Evolutionary conservation across 2,888 invertebrate genomes (phyloP).

Genomic region (Eustalomyia histrio): DNA sequence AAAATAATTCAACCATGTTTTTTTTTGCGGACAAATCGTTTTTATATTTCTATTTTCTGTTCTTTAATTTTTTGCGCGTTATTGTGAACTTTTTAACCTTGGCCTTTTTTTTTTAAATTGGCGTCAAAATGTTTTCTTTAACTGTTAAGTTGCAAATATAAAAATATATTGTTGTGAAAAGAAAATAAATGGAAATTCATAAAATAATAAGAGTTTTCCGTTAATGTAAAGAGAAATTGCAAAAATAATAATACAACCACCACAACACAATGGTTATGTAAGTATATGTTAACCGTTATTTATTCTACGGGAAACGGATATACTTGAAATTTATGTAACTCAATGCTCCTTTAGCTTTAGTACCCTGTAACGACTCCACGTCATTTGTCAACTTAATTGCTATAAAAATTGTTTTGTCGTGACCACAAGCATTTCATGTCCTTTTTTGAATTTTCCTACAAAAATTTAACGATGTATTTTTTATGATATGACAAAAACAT

Average conservation of each 20-base stretch:
- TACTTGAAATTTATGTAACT: neutral
- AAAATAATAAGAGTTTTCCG: slow-evolving; percentile 29
- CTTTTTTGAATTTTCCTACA: slow-evolving; percentile 21
- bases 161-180: slow-evolving; percentile 16
- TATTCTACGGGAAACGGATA: slow-evolving; percentile 42
- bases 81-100: slow-evolving; percentile 49
- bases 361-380: slow-evolving; percentile 30
- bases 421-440: slow-evolving; percentile 43
- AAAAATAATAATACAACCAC: neutral
- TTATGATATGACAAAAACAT: slow-evolving; percentile 34
- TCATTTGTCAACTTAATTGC: slow-evolving; percentile 52
- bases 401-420: slow-evolving; percentile 48
- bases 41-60: slow-evolving; percentile 16
- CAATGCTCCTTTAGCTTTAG: slow-evolving; percentile 4
- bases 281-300: slow-evolving; percentile 18
- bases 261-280: neutral
- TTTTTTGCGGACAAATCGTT: slow-evolving; percentile 15
- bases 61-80: slow-evolving; percentile 16
- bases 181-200: slow-evolving; percentile 30
- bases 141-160: slow-evolving; percentile 14
- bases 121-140: slow-evolving; percentile 44
- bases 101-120: slow-evolving; percentile 55
- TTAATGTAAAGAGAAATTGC: neutral
- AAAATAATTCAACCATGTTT: slow-evolving; percentile 24
- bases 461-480: slow-evolving; percentile 37